These are phyloP conservation scores for Hystrix brachyura DNA, from an alignment of 2,113 vertebrate genomes.

Conservation along the genomic window DNA sequence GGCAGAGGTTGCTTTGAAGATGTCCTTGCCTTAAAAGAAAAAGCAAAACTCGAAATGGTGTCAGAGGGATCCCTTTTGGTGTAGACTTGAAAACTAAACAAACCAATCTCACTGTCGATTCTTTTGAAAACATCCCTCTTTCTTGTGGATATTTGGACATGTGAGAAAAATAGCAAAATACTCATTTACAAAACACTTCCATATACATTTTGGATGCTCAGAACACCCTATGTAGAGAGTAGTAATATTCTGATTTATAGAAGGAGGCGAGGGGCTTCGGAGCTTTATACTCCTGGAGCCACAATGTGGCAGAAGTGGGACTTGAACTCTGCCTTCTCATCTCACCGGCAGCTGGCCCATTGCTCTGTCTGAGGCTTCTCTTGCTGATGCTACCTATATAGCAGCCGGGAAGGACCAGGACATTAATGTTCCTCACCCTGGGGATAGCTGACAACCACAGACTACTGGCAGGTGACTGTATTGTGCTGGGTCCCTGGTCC, in stretches of 20 bases:
- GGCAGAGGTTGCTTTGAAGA: constrained; percentile 19
- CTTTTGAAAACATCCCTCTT: constrained; percentile 18
- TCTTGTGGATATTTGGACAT: background rate
- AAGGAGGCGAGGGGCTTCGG: background rate
- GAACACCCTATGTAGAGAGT: background rate
- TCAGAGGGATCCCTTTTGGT: background rate
- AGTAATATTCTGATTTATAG: background rate
- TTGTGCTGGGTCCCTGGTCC: rapidly evolving
- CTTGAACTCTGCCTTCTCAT: background rate
- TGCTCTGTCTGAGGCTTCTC: background rate
- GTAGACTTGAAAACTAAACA: background rate
- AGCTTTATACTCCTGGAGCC: background rate
- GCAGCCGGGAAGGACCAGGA: background rate
- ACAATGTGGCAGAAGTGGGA: background rate
- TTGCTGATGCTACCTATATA: background rate
- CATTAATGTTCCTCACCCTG: background rate
- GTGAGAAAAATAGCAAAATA: background rate
- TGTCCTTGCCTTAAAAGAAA: background rate
- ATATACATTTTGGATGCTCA: background rate
- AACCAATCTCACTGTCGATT: background rate
- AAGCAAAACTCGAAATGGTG: background rate
- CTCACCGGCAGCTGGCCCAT: background rate
- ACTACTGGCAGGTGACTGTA: background rate
- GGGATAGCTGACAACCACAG: background rate
- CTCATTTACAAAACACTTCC: background rate